phyloP scores from a whole-genome alignment of 2,113 vertebrate genomes.

The Ameiurus melas region DNA sequence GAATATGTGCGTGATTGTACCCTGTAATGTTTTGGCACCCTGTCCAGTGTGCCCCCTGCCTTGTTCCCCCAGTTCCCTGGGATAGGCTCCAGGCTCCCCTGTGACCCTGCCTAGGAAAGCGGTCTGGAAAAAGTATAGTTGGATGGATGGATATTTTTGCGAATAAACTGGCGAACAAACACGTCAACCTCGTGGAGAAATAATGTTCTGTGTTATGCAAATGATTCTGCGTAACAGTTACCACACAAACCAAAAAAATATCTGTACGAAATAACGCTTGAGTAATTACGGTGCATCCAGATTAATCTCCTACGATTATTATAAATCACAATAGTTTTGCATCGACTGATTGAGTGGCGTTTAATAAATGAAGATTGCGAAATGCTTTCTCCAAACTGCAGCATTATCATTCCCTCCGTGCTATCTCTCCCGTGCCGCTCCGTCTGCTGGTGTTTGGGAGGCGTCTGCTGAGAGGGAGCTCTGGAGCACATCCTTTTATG shows the following conservation, averaged over 20 bases:
- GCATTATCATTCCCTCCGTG: slow-evolving; percentile 16
- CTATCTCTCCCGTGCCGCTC: not conserved
- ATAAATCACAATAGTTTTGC: slow-evolving; percentile 9
- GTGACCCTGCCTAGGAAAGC: no score
- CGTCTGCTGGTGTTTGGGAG: slow-evolving; percentile 79
- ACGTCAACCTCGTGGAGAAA: not conserved
- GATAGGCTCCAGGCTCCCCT: no score
- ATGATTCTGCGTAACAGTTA: not conserved
- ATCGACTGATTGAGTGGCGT: slow-evolving; percentile 20
- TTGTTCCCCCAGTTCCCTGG: no score
- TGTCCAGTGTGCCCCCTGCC: no score
- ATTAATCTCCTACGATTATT: slow-evolving; percentile 20
- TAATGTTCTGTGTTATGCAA: not conserved
- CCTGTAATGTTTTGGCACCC: no score
- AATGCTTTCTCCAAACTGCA: slow-evolving; percentile 16
- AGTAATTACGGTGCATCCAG: slow-evolving; percentile 11
- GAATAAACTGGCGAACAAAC: not conserved
- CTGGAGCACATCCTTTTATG: slow-evolving; percentile 81
- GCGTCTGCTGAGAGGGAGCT: slow-evolving; percentile 78
- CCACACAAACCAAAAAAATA: not conserved
- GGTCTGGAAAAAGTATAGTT: no score
- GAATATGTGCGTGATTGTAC: no score
- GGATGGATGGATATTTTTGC: not conserved
- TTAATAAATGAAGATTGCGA: slow-evolving; percentile 32
- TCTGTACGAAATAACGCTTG: slow-evolving; percentile 4